These are phyloP conservation scores for Pseudorhombus dupliciocellatus DNA, from an alignment of 2,113 vertebrate genomes.

Conservation along the genomic window DNA sequence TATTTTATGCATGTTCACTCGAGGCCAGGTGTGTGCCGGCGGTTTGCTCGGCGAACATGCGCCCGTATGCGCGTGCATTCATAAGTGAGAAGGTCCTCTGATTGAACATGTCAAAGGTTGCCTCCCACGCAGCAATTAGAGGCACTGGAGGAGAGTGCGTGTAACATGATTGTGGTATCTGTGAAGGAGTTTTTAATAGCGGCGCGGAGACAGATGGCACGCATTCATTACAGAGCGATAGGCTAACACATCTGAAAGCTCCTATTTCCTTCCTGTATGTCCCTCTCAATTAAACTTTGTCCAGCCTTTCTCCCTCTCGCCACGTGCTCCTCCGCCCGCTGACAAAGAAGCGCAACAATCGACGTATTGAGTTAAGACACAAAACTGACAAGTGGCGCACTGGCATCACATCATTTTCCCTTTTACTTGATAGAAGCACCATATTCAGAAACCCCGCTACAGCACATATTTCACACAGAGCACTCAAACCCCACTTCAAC, in stretches of 20 bases:
- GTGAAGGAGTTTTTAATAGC: slow-evolving; percentile 68
- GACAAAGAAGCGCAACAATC: slow-evolving; percentile 34
- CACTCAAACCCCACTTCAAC: slow-evolving; percentile 35
- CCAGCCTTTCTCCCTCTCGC: slow-evolving; percentile 6
- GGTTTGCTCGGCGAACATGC: neutral
- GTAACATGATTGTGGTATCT: slow-evolving; percentile 51
- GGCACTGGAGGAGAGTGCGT: slow-evolving; percentile 39
- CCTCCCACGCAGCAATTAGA: slow-evolving; percentile 72
- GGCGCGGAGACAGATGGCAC: slow-evolving; percentile 67
- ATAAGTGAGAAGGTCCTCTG: slow-evolving; percentile 67
- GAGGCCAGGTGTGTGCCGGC: neutral
- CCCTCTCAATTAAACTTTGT: slow-evolving; percentile 49
- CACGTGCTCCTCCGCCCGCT: neutral
- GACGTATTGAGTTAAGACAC: slow-evolving; percentile 13
- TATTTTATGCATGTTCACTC: slow-evolving; percentile 7
- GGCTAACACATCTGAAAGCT: slow-evolving; percentile 62
- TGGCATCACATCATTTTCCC: slow-evolving; percentile 19
- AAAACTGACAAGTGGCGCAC: neutral
- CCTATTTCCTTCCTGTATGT: slow-evolving; percentile 24
- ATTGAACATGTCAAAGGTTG: slow-evolving; percentile 71
- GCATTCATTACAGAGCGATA: slow-evolving; percentile 64
- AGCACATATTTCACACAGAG: slow-evolving; percentile 22
- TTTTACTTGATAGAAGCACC: slow-evolving; percentile 2
- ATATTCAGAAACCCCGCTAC: slow-evolving; percentile 38
- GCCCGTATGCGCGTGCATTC: neutral